Conservation (phyloP, 2,113 vertebrate genomes). For the Rallus limicola region DNA sequence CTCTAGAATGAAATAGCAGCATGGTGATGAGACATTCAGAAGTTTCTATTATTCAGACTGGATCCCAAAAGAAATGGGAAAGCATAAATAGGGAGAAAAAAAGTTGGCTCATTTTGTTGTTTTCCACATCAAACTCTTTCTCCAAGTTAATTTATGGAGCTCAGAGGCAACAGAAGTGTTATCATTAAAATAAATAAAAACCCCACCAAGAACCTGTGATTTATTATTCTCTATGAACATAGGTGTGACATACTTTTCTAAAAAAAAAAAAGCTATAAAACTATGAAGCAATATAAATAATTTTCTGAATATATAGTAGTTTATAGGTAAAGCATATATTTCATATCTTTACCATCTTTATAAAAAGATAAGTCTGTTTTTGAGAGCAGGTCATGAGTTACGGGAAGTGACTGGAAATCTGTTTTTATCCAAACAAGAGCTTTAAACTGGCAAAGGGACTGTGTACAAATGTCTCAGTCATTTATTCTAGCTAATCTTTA, state of each 20-base stretch:
- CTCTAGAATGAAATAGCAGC: conserved; percentile 48
- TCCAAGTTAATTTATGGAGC: conserved; percentile 41
- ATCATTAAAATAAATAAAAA: not conserved
- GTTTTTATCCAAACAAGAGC: no score
- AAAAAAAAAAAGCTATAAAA: not conserved
- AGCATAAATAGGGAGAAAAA: conserved; percentile 42
- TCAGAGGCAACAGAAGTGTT: not conserved
- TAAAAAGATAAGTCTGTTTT: not conserved
- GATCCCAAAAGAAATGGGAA: conserved; percentile 30
- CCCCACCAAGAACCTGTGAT: not conserved
- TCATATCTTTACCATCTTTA: not conserved
- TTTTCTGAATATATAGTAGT: conserved; percentile 25
- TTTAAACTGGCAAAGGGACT: not conserved
- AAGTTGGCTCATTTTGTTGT: not conserved
- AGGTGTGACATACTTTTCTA: conserved; percentile 33
- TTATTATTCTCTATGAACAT: conserved; percentile 14
- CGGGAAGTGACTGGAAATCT: not conserved
- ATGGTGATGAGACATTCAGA: conserved; percentile 27
- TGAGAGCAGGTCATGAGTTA: conserved; percentile 31
- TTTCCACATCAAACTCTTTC: not conserved
- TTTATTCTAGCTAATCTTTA: not conserved
- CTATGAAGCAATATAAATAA: conserved; percentile 16
- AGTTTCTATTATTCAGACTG: conserved; percentile 36
- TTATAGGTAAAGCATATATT: conserved; percentile 32
- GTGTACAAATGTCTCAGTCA: not conserved